Evolutionary conservation across 2,888 invertebrate genomes (phyloP).

Genomic region (Amphipoea lucens): DNA sequence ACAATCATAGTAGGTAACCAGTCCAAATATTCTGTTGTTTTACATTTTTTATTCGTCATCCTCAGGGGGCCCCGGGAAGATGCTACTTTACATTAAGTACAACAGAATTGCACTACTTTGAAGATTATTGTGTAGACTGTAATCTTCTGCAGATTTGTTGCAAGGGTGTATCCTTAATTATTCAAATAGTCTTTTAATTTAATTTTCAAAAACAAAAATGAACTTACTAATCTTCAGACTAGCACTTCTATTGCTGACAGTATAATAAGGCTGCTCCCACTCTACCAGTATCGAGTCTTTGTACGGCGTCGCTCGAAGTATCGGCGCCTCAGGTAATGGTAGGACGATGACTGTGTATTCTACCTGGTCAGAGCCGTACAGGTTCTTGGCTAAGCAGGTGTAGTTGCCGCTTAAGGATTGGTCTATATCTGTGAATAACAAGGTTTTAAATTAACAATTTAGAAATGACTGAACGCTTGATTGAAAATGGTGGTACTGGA

Average conservation of each 20-base stretch:
- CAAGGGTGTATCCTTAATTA: not conserved
- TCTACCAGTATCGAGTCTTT: constrained; percentile 90
- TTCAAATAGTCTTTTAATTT: not conserved
- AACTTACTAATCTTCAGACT: constrained; percentile 86
- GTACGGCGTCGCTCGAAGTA: constrained; percentile 90
- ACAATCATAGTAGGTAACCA: not conserved
- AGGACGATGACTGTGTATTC: constrained; percentile 94
- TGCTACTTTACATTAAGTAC: not conserved
- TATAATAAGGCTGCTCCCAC: constrained; percentile 91
- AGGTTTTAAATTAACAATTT: not conserved
- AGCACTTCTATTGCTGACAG: constrained; percentile 75
- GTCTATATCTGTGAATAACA: constrained; percentile 80
- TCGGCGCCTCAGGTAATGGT: constrained; percentile 93
- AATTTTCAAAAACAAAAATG: too few species aligned
- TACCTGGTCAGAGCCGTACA: constrained; percentile 95
- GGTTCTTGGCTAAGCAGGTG: constrained; percentile 94
- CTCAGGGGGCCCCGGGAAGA: not conserved
- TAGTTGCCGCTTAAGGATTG: constrained; percentile 94
- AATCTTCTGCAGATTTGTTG: not conserved
- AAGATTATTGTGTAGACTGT: not conserved
- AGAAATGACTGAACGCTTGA: not conserved
- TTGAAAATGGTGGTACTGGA: not conserved
- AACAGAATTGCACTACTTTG: not conserved
- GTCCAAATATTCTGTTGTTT: not conserved
- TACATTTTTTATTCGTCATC: not conserved